A percentile compares a stretch with the other conserved stretches of the same genome.
These are phyloP conservation scores for Halcyon smyrnensis DNA, from an alignment of 2,797 vertebrate species.

Conservation along the genomic window DNA sequence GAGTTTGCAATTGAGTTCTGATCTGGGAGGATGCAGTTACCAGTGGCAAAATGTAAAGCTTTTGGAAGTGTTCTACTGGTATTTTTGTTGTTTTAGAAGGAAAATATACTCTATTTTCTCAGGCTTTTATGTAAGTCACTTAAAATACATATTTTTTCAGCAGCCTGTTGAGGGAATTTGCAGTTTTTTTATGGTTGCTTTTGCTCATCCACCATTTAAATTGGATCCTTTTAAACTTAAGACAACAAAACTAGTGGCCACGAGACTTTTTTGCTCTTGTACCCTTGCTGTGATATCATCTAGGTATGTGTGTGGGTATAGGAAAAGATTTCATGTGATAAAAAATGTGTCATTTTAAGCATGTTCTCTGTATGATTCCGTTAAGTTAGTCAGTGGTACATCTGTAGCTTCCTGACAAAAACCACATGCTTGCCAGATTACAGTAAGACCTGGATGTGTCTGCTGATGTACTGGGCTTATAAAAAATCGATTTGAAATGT, in stretches of 20 bases:
- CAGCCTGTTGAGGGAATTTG: neutral
- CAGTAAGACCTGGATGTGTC: neutral
- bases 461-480: neutral
- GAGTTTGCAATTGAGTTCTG: neutral
- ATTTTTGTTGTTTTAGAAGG: neutral
- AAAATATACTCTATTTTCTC: neutral
- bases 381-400: neutral
- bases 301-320: neutral
- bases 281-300: neutral
- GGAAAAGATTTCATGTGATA: neutral
- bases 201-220: neutral
- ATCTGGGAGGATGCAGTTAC: neutral
- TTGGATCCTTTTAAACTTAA: neutral
- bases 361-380: neutral
- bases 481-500: neutral
- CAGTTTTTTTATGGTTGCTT: neutral
- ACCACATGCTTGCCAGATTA: neutral
- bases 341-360: neutral
- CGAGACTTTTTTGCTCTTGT: neutral
- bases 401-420: neutral
- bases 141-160: neutral
- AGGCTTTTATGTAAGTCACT: neutral
- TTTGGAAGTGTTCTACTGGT: neutral
- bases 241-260: neutral
- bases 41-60: neutral